Evolutionary conservation across 2,113 vertebrate genomes (phyloP).

Genomic region (Sula dactylatra): DNA sequence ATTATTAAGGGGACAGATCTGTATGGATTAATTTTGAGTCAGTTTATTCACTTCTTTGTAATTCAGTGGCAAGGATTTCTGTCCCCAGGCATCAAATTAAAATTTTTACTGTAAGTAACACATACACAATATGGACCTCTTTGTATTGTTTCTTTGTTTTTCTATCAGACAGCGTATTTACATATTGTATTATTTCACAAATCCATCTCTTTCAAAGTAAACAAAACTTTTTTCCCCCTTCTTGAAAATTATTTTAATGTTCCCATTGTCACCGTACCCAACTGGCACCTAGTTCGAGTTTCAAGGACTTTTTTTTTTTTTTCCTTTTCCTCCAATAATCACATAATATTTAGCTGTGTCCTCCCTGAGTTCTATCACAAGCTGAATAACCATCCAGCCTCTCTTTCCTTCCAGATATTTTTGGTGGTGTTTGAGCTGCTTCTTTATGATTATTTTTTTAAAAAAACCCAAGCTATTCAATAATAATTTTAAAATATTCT

Average conservation of each 20-base stretch:
- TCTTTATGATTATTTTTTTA: background rate
- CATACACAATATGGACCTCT: conserved; percentile 71
- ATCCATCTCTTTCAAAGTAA: conserved; percentile 51
- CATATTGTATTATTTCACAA: conserved; percentile 2
- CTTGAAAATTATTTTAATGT: background rate
- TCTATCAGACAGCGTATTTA: conserved; percentile 32
- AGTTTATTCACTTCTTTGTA: conserved; percentile 82
- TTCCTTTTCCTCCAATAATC: background rate
- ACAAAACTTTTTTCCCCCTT: conserved; percentile 38
- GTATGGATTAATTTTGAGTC: conserved; percentile 83
- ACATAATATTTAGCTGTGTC: background rate
- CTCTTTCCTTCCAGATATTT: conserved; percentile 21
- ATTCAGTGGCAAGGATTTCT: conserved; percentile 79
- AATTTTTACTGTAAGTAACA: conserved; percentile 79
- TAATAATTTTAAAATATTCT: conserved; percentile 60
- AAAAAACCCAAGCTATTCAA: background rate
- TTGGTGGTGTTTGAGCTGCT: background rate
- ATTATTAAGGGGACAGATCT: conserved; percentile 84
- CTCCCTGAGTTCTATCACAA: background rate
- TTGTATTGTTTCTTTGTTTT: conserved; percentile 76
- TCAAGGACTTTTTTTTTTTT: background rate
- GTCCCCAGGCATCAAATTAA: conserved; percentile 83
- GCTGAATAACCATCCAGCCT: background rate
- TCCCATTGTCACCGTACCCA: background rate
- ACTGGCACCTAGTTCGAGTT: background rate